Evolutionary conservation across 2,797 vertebrate genomes (phyloP), one percentile per base, ranked within the genome.

Genomic region (Lates japonicus): DNA sequence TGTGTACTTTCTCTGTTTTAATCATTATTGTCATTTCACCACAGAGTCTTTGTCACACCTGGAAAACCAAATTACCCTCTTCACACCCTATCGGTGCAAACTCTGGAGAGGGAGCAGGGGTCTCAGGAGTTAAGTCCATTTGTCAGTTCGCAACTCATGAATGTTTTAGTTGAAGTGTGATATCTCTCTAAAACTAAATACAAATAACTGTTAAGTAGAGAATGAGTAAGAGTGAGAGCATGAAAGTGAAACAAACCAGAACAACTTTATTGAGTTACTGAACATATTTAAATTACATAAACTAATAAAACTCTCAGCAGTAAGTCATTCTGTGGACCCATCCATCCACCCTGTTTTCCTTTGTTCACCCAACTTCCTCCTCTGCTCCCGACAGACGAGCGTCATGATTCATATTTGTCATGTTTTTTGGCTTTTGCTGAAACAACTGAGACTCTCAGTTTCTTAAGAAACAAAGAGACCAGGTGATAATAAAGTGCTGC

Each of bases 391-490:
- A 22, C 35, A 61, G 37, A 22, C 58, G 41, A 39, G 9, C 3
- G 1, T 54, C 48, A 5, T 7, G 33, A 33, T 58, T 25, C 29
- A 3, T 35, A 11, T 46, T 33, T 57, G 39, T 57, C 66, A 69
- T 55, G 22, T 44, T 66, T 70, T 16, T 31, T 35, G 29, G 67
- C 55, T 19, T 70, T 46, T 29, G 25, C 67, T 33, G 25, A 57
- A 70, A 46, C 4, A 9, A 19, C n/a, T 48, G 44, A 71, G 3
- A 14, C 39, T 41, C 59, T 16, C 37, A 25, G 14, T 41, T 48
- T 70, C 55, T 48, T 22, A 2, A 3, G 20, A 33, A 19, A 22
- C 25, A 29, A 29, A 29, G 25, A 29, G 25, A 29, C 25, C 48
- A 37, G 37, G 17, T n/a, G 58, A 72, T 42, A 8, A 55, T 51